Conservation (phyloP, 37 sponge, comb jelly and placozoan species). For the Beroe ovata region DNA sequence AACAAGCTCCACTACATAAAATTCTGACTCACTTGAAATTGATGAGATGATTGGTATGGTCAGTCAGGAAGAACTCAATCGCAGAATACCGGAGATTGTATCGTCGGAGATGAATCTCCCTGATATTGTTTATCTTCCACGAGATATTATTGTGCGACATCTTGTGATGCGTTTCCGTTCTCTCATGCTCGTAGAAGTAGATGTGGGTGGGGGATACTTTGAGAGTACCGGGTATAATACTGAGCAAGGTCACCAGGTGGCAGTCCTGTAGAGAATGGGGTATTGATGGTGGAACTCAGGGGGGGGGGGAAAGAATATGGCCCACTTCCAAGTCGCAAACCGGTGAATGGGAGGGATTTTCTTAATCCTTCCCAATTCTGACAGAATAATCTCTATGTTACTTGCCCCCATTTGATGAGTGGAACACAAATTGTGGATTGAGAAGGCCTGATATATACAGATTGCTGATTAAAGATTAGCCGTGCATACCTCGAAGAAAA, state of each 20-base stretch:
- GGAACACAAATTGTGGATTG: too few relatives aligned
- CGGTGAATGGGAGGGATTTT: too few relatives aligned
- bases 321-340: too few relatives aligned
- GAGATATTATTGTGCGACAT: slow-evolving; percentile 67
- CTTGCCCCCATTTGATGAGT: too few relatives aligned
- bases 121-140: slow-evolving; percentile 73
- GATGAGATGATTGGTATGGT: slow-evolving; percentile 94
- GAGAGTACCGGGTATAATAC: slow-evolving; percentile 76
- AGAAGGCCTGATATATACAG: too few relatives aligned
- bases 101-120: slow-evolving; percentile 87
- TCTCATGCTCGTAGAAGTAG: slow-evolving; percentile 73
- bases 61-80: slow-evolving; percentile 89
- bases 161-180: slow-evolving; percentile 10
- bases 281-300: neutral
- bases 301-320: neutral
- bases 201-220: slow-evolving; percentile 84
- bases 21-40: slow-evolving; percentile 73
- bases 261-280: slow-evolving; percentile 69
- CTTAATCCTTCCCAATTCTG: too few relatives aligned
- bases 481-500: slow-evolving; percentile 57
- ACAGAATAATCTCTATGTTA: too few relatives aligned
- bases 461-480: too few relatives aligned
- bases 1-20: neutral
- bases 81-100: slow-evolving; percentile 89
- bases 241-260: slow-evolving; percentile 77